phyloP scores from a whole-genome alignment of 1,140 invertebrate species.

The Megathymus violae region DNA sequence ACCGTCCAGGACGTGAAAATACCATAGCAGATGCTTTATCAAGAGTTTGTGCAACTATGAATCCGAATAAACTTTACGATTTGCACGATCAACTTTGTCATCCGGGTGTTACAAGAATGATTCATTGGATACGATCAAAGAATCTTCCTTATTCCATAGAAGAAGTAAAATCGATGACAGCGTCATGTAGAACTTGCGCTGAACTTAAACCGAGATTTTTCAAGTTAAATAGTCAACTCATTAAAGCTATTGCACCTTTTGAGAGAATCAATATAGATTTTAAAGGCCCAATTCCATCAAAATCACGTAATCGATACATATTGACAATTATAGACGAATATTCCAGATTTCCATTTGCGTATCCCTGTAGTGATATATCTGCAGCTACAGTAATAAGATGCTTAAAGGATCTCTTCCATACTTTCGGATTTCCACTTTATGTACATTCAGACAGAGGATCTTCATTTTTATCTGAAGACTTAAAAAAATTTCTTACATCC shows the following conservation, averaged over 20 bases:
- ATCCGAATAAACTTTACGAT: not conserved
- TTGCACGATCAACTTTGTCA: slow-evolving; percentile 36
- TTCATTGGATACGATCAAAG: slow-evolving; percentile 43
- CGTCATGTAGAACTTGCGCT: slow-evolving; percentile 37
- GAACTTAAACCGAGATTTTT: slow-evolving; percentile 46
- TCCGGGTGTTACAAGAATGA: slow-evolving; percentile 31
- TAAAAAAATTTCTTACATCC: slow-evolving; percentile 30
- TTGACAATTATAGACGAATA: slow-evolving; percentile 47
- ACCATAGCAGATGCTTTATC: too few relatives aligned
- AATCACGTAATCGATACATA: slow-evolving; percentile 41
- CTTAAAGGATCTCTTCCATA: slow-evolving; percentile 37
- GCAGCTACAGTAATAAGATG: slow-evolving; percentile 42
- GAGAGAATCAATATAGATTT: slow-evolving; percentile 47
- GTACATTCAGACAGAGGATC: slow-evolving; percentile 40
- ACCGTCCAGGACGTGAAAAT: slow-evolving; percentile 40
- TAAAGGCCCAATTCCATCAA: slow-evolving; percentile 43
- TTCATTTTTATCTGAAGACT: slow-evolving; percentile 38
- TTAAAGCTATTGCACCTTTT: slow-evolving; percentile 45
- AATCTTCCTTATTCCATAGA: slow-evolving; percentile 50
- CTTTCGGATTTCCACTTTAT: slow-evolving; percentile 41
- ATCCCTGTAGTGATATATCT: slow-evolving; percentile 35
- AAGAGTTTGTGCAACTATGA: too few relatives aligned
- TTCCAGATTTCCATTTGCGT: slow-evolving; percentile 44
- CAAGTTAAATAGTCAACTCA: slow-evolving; percentile 20
- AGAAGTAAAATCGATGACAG: slow-evolving; percentile 40